Evolutionary conservation across 2,888 invertebrate genomes (phyloP).

Genomic region (Macrosoma leucophasiata): DNA sequence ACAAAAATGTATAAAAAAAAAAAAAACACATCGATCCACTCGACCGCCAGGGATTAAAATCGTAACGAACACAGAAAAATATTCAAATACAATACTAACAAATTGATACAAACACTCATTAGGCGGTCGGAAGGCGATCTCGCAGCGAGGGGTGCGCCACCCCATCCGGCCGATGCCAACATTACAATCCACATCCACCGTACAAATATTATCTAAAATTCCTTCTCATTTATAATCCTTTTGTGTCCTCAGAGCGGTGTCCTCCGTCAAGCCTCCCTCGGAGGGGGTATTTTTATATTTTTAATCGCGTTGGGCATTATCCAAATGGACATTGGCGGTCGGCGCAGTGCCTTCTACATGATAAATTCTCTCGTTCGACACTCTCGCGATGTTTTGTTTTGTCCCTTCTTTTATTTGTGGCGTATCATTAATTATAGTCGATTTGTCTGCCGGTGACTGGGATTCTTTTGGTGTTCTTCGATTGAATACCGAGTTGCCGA

Average conservation of each 20-base stretch:
- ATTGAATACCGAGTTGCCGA: too few species aligned
- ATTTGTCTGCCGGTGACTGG: slow-evolving; percentile 69
- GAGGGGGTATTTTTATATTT: slow-evolving; percentile 75
- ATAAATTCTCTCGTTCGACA: slow-evolving; percentile 76
- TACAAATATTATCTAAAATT: slow-evolving; percentile 77
- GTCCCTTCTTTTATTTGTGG: slow-evolving; percentile 64
- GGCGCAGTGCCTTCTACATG: slow-evolving; percentile 68
- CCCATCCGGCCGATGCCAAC: slow-evolving; percentile 39
- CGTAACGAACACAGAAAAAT: slow-evolving; percentile 73
- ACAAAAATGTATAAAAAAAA: slow-evolving; percentile 55
- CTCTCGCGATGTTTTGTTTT: slow-evolving; percentile 68
- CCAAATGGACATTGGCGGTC: slow-evolving; percentile 75
- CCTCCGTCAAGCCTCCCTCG: slow-evolving; percentile 62
- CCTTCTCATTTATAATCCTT: slow-evolving; percentile 77
- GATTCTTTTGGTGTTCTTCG: too few species aligned
- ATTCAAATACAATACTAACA: slow-evolving; percentile 76
- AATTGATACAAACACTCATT: slow-evolving; percentile 77
- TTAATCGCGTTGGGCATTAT: slow-evolving; percentile 76
- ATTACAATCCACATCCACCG: slow-evolving; percentile 75
- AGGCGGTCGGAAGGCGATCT: slow-evolving; percentile 60
- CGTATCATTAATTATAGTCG: slow-evolving; percentile 70
- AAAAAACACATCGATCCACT: slow-evolving; percentile 62
- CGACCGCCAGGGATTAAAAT: slow-evolving; percentile 70
- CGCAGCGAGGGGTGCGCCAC: slow-evolving; percentile 33
- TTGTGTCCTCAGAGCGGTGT: slow-evolving; percentile 75